These are phyloP conservation scores for Oithona nana DNA, from an alignment of 2,888 invertebrate species.

Conservation along the genomic window DNA sequence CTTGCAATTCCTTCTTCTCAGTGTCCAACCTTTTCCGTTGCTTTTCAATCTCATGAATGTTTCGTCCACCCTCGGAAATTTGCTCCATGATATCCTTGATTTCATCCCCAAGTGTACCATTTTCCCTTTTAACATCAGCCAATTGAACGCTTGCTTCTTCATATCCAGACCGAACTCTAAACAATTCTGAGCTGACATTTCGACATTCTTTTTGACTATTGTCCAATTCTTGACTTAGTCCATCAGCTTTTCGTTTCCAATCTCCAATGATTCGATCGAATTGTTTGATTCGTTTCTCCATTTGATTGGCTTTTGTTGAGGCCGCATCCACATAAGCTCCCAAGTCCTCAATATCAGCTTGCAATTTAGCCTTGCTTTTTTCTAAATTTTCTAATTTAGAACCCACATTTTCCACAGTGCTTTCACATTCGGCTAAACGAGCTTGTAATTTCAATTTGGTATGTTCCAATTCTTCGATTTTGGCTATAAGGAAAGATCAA, in stretches of 20 bases:
- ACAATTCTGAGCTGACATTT: constrained; percentile 96
- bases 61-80: constrained; percentile 60
- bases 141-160: constrained; percentile 93
- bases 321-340: constrained; percentile 94
- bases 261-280: constrained; percentile 99
- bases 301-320: constrained; percentile 64
- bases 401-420: constrained; percentile 8
- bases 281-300: constrained; percentile 17
- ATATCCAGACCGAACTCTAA: constrained; percentile 89
- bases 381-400: constrained; percentile 7
- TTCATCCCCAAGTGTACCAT: constrained; percentile 82
- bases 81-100: constrained; percentile 82
- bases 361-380: constrained; percentile 28
- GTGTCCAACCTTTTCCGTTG: constrained; percentile 92
- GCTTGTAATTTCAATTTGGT: constrained; percentile 30
- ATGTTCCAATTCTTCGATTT: constrained; percentile 36
- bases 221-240: constrained; percentile 88
- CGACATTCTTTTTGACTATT: constrained; percentile 98
- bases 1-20: constrained; percentile 98
- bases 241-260: constrained; percentile 97
- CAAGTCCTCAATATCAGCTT: constrained; percentile 59
- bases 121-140: constrained; percentile 93
- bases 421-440: constrained; percentile 34
- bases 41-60: constrained; percentile 30
- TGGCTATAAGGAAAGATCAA: too few species aligned